Conservation (phyloP, 2,888 invertebrate species). For the Cataglyphis rosenhaueri region DNA sequence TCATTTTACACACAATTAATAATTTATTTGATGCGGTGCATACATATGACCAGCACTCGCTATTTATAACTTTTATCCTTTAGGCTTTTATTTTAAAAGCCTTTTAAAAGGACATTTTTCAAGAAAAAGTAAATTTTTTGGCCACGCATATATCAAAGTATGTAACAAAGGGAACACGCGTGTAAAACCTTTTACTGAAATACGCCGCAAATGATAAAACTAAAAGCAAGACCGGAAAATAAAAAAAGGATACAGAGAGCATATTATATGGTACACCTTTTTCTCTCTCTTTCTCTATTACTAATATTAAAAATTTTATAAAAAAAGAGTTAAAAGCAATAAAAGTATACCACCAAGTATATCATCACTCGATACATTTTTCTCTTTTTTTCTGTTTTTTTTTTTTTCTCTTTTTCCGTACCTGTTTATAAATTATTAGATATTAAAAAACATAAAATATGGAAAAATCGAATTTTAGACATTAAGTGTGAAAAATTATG, state of each 20-base stretch:
- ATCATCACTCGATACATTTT: neutral
- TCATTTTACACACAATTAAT: neutral
- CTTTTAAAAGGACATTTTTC: neutral
- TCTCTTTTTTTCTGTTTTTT: neutral
- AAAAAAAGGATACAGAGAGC: neutral
- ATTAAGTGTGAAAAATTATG: neutral
- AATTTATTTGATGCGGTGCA: neutral
- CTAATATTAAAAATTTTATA: neutral
- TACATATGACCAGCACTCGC: neutral
- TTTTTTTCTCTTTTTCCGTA: neutral
- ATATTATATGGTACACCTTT: neutral
- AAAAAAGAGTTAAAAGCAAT: neutral
- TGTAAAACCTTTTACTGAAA: neutral
- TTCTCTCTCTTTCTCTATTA: neutral
- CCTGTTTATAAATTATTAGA: neutral
- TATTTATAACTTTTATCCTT: neutral
- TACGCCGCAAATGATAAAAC: constrained; percentile 2
- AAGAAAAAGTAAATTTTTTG: neutral
- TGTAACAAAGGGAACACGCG: neutral
- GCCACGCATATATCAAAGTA: neutral
- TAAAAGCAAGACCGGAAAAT: neutral
- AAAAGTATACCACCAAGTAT: neutral
- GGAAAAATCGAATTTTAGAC: neutral
- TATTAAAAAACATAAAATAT: neutral
- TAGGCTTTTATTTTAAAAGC: neutral